A percentile compares a stretch with the other conserved stretches of the same genome.
These are phyloP conservation scores for Agrypnia vestita DNA, from an alignment of 1,140 invertebrate species.

Conservation along the genomic window DNA sequence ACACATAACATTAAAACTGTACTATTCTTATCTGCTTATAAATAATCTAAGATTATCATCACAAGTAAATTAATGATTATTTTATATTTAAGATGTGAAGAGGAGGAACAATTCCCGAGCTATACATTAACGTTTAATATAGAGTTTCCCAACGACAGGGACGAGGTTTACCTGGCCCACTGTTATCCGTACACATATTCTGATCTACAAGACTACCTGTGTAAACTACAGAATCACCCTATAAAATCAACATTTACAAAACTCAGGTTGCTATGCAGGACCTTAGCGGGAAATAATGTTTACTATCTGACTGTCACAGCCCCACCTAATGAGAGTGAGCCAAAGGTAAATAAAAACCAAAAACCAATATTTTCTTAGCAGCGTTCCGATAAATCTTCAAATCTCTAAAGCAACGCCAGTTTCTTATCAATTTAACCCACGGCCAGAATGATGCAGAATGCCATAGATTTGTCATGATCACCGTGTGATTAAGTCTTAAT, in stretches of 20 bases:
- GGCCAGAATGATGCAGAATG: no score
- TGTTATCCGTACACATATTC: constrained; percentile 98
- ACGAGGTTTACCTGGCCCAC: constrained; percentile 95
- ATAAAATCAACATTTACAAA: constrained; percentile 87
- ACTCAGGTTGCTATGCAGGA: constrained; percentile 86
- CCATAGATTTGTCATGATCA: no score
- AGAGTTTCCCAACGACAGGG: constrained; percentile 91
- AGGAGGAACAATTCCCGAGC: constrained; percentile 75
- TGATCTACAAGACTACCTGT: constrained; percentile 85
- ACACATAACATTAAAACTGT: not conserved
- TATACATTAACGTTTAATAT: constrained; percentile 96
- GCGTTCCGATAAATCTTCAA: no score
- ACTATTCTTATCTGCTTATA: not conserved
- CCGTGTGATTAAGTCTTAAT: no score
- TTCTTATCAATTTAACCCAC: no score
- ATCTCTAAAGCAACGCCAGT: no score
- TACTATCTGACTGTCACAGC: constrained; percentile 93
- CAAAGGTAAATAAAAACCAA: constrained; percentile 64
- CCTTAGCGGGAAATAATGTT: constrained; percentile 91
- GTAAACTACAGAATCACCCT: constrained; percentile 81
- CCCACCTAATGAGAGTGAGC: constrained; percentile 76
- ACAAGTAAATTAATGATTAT: not conserved
- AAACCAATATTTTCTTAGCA: no score
- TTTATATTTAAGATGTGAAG: constrained; percentile 71
- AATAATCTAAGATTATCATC: not conserved